phyloP scores from a whole-genome alignment of 2,113 vertebrate genomes.

The Pachycephala philippinensis region DNA sequence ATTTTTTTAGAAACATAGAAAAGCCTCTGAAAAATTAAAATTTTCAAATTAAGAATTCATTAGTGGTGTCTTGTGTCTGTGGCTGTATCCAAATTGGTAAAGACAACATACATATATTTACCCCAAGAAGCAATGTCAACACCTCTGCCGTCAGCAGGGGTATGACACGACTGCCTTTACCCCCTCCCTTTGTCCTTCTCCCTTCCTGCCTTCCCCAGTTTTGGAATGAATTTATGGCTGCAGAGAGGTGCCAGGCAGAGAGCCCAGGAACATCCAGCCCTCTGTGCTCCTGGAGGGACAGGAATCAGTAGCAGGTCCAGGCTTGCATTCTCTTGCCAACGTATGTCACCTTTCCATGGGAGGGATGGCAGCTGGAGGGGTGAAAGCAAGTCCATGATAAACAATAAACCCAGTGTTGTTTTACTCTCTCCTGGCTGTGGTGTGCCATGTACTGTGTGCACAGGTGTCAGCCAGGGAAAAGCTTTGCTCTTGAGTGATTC shows the following conservation, averaged over 20 bases:
- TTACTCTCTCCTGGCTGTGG: neutral
- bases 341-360: neutral
- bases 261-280: neutral
- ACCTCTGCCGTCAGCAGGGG: neutral
- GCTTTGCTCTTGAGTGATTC: neutral
- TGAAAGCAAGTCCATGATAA: neutral
- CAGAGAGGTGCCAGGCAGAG: neutral
- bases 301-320: neutral
- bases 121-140: neutral
- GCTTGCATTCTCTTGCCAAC: neutral
- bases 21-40: neutral
- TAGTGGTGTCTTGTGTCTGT: rapidly evolving
- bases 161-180: neutral
- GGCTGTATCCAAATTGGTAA: neutral
- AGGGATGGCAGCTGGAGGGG: neutral
- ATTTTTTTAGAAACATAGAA: neutral
- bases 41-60: neutral
- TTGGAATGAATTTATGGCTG: neutral
- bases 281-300: neutral
- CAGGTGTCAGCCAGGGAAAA: neutral
- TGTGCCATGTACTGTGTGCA: neutral
- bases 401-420: neutral
- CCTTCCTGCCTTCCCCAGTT: neutral
- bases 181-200: neutral
- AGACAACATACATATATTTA: neutral